These are phyloP conservation scores for Helicoverpa assulta DNA, from an alignment of 2,888 invertebrate genomes.

Conservation along the genomic window DNA sequence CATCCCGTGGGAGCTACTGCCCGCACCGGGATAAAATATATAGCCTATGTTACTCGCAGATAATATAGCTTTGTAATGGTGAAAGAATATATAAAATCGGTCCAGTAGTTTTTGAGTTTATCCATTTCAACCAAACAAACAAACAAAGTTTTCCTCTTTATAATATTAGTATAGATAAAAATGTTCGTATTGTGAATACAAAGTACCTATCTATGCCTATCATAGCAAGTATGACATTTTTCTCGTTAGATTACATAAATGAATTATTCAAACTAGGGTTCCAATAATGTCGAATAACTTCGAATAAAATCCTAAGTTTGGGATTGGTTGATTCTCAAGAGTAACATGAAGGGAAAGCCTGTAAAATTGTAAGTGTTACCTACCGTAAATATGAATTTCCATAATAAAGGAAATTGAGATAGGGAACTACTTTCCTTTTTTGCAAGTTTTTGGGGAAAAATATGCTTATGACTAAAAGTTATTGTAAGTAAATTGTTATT, in stretches of 20 bases:
- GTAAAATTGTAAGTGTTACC: conserved; percentile 4
- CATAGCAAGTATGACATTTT: conserved; percentile 3
- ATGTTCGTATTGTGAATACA: no score
- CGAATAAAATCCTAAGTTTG: conserved; percentile 17
- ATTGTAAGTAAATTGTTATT: no score
- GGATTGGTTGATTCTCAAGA: conserved; percentile 26
- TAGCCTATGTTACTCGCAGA: no score
- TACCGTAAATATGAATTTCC: conserved; percentile 13
- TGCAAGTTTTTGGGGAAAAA: neutral
- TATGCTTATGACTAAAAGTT: neutral
- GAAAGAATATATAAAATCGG: no score
- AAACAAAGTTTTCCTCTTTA: no score
- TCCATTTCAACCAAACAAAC: no score
- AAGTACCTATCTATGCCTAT: no score
- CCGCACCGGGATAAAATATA: no score
- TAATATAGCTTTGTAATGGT: no score
- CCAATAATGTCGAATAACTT: neutral
- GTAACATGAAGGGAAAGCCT: conserved; percentile 11
- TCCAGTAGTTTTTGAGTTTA: no score
- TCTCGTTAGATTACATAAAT: conserved; percentile 20
- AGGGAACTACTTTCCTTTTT: neutral
- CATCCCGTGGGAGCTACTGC: no score
- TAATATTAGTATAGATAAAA: no score
- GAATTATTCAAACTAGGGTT: conserved; percentile 46
- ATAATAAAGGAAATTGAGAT: neutral